Evolutionary conservation across 1,140 invertebrate genomes (phyloP), one percentile per base, ranked within the genome.

Genomic region (Papilio polytes): DNA sequence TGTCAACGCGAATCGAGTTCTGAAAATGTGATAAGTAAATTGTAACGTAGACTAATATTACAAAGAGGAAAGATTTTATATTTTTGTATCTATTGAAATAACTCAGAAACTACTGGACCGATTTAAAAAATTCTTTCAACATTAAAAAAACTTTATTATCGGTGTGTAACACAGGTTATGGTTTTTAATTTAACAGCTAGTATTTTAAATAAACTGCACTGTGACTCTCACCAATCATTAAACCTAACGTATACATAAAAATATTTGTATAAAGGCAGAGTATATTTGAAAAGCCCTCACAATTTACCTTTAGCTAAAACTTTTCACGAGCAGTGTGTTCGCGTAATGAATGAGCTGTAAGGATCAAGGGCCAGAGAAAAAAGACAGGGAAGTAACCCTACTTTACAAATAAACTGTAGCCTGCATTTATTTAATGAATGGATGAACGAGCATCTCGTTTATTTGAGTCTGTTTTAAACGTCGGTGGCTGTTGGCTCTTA

Each of bases 351-450:
- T 31, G 63, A 36, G 20, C 12, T 26, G 63, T 18, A 26, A 63
- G 59, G 59, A 63, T 15, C 12, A 26, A 26, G 59, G 59, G 59
- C 20, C 59, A 26, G 12, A 15, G 63, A 36, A 70, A 70, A 70
- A 70, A 12, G 59, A 63, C 26, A 63, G 59, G 59, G 22, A 63
- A 9, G 9, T 7, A 26, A 26, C 22, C 8, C 10, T 63, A 26
- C 59, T 63, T 63, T 63, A 63, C 3, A 63, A 26, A 63, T 63
- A 63, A 63, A 63, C 9, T 63, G 59, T 22, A 63, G 59, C 20
- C 59, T 26, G 59, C 59, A 13, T 63, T 63, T 63, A 15, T 26
- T 10, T 26, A 26, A 63, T 63, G 59, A 63, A 63, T 63, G 59
- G 12, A 63, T 13, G 7, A 63, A 63, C 10, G 20, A 22, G 22